phyloP scores from a whole-genome alignment of 2,888 invertebrate species.

The Cantharis nigra region DNA sequence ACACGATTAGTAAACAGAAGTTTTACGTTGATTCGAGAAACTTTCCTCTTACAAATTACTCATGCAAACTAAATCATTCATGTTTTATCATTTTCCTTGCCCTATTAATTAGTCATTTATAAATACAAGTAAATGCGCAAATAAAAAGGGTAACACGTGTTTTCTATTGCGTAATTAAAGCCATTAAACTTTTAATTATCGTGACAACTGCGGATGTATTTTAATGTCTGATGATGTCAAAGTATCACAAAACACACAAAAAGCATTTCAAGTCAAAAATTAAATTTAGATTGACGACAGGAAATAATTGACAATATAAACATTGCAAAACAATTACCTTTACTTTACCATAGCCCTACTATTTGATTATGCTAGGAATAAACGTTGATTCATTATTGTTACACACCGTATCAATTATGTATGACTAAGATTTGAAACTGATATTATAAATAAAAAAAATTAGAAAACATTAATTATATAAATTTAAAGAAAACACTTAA shows the following conservation, averaged over 20 bases:
- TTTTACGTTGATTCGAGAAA: neutral
- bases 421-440: neutral
- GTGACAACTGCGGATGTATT: neutral
- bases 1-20: neutral
- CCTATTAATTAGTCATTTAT: neutral
- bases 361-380: neutral
- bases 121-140: neutral
- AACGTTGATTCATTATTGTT: neutral
- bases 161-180: neutral
- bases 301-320: neutral
- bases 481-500: no score
- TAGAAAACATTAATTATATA: no score
- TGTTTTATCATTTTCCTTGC: neutral
- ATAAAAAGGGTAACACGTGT: neutral
- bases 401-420: neutral
- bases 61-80: neutral
- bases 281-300: neutral
- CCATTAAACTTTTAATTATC: neutral
- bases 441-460: no score
- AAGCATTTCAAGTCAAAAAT: neutral
- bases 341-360: neutral
- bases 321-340: neutral
- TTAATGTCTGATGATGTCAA: neutral
- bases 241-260: neutral
- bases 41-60: neutral